phyloP scores from a whole-genome alignment of 2,888 invertebrate genomes.

The Drosophila eohydei region DNA sequence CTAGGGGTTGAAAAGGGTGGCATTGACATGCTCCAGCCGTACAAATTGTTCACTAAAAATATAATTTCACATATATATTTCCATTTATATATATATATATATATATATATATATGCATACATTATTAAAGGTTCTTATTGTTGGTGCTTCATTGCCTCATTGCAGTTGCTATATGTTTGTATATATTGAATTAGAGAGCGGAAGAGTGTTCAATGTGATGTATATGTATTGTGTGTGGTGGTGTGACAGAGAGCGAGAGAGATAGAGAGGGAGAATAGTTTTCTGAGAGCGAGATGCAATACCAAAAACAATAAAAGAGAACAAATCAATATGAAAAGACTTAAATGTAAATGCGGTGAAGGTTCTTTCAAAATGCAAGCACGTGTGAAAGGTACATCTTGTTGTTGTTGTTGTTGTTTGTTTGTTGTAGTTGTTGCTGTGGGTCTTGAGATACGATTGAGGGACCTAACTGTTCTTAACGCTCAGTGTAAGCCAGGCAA shows the following conservation, averaged over 20 bases:
- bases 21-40: slow-evolving; percentile 67
- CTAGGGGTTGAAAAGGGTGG: slow-evolving; percentile 18
- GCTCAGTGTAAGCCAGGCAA: slow-evolving; percentile 73
- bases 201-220: slow-evolving; percentile 30
- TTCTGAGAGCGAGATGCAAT: slow-evolving; percentile 57
- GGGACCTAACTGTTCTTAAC: slow-evolving; percentile 54
- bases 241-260: slow-evolving; percentile 1
- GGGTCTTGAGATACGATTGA: slow-evolving; percentile 47
- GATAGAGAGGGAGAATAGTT: slow-evolving; percentile 6
- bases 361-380: slow-evolving; percentile 73
- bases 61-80: slow-evolving; percentile 15
- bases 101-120: background rate
- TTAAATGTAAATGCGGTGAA: slow-evolving; percentile 55
- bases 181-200: slow-evolving; percentile 11
- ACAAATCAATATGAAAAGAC: slow-evolving; percentile 47
- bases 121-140: slow-evolving; percentile 1
- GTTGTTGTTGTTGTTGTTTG: slow-evolving; percentile 41
- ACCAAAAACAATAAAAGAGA: slow-evolving; percentile 59
- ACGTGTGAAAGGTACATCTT: slow-evolving; percentile 58
- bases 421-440: slow-evolving; percentile 35
- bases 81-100: slow-evolving; percentile 3
- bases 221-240: background rate
- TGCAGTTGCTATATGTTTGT: slow-evolving; percentile 55
- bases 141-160: slow-evolving; percentile 55
- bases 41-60: slow-evolving; percentile 38